These are phyloP conservation scores for Ceratosolen fusciceps DNA, from an alignment of 1,140 invertebrate species.

Conservation along the genomic window DNA sequence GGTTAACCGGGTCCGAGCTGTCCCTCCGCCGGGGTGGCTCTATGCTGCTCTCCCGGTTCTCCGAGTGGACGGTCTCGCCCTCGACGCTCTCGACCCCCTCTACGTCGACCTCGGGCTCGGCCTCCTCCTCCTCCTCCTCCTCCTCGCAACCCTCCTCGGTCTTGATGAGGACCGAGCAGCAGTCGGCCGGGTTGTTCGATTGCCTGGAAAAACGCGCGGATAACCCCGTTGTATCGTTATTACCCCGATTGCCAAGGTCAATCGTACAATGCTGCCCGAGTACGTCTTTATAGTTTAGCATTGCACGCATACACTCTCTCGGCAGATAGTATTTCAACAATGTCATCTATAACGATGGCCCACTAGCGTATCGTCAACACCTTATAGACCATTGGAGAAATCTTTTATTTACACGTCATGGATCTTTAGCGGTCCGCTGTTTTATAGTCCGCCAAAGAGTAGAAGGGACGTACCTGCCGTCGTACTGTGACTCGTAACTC, in stretches of 20 bases:
- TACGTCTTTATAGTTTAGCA: too few species aligned
- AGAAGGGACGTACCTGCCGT: constrained; percentile 71
- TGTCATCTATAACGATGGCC: too few species aligned
- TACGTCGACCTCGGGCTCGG: constrained; percentile 73
- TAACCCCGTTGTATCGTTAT: too few species aligned
- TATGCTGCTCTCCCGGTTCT: constrained; percentile 66
- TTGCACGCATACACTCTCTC: too few species aligned
- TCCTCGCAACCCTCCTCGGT: constrained; percentile 73
- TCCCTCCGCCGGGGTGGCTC: constrained; percentile 69
- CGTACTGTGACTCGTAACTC: constrained; percentile 76
- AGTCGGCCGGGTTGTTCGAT: constrained; percentile 69
- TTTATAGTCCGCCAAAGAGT: too few species aligned
- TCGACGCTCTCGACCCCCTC: constrained; percentile 73
- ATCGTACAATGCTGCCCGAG: too few species aligned
- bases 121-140: constrained; percentile 74
- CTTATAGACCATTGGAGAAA: too few species aligned
- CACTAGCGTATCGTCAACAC: too few species aligned
- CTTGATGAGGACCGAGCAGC: constrained; percentile 69
- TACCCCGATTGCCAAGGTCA: too few species aligned
- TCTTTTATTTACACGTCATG: too few species aligned
- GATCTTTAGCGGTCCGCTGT: too few species aligned
- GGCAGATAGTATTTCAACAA: too few species aligned
- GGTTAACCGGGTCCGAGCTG: constrained; percentile 81
- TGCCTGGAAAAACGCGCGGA: constrained; percentile 56
- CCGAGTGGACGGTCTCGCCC: constrained; percentile 71